These are phyloP conservation scores for Channa maculata DNA, from an alignment of 2,113 vertebrate species.

Conservation along the genomic window DNA sequence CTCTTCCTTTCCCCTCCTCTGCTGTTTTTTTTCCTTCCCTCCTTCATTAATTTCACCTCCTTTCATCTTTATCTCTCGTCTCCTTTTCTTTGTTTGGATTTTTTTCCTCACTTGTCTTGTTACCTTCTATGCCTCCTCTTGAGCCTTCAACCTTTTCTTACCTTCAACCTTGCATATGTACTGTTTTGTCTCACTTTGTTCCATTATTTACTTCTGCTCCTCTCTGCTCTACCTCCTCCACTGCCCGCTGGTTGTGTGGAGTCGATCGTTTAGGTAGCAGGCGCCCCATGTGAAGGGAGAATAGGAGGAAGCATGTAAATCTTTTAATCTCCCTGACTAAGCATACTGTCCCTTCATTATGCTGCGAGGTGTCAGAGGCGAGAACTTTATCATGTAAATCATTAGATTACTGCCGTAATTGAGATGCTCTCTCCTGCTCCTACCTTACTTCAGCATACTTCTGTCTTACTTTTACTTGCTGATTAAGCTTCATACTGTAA, in stretches of 20 bases:
- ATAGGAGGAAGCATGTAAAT: not conserved
- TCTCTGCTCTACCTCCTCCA: not conserved
- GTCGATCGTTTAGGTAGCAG: slow-evolving; percentile 16
- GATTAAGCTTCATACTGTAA: too few relatives aligned
- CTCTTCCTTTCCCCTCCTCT: not conserved
- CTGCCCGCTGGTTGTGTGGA: slow-evolving; percentile 42
- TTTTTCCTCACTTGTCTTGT: too few relatives aligned
- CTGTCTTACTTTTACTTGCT: too few relatives aligned
- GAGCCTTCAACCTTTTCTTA: too few relatives aligned
- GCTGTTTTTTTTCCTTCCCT: not conserved
- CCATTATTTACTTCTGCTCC: fast-evolving
- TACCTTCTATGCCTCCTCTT: too few relatives aligned
- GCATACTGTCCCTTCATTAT: slow-evolving; percentile 49
- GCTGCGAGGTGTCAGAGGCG: not conserved
- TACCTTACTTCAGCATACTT: not conserved
- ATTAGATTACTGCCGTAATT: slow-evolving; percentile 33
- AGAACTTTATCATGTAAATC: slow-evolving; percentile 12
- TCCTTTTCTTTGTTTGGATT: too few relatives aligned
- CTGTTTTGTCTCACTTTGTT: not conserved
- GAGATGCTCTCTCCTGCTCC: not conserved
- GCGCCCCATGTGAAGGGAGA: slow-evolving; percentile 50
- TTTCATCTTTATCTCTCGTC: too few relatives aligned
- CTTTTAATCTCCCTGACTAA: slow-evolving; percentile 39
- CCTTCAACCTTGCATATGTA: too few relatives aligned
- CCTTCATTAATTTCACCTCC: too few relatives aligned